phyloP scores from a whole-genome alignment of 2,113 vertebrate genomes.

The Syrrhaptes paradoxus region DNA sequence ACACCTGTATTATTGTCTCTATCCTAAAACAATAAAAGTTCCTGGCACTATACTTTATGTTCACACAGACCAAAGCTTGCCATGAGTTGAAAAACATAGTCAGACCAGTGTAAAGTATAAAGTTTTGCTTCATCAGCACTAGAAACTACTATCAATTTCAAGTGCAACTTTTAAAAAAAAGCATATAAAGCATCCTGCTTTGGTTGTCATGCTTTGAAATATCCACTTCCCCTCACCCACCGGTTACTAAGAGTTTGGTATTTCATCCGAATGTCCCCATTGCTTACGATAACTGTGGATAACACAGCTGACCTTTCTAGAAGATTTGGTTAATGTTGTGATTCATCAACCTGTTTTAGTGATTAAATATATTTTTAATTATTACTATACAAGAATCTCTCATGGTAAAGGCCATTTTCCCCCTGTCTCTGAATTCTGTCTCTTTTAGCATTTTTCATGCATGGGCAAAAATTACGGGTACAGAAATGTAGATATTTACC shows the following conservation, averaged over 20 bases:
- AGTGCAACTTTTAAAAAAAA: neutral
- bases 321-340: neutral
- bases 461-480: neutral
- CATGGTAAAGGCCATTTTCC: slow-evolving; percentile 18
- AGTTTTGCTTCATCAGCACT: slow-evolving; percentile 2
- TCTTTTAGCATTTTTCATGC: slow-evolving; percentile 12
- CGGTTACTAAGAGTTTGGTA: neutral
- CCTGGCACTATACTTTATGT: neutral
- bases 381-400: slow-evolving; percentile 31
- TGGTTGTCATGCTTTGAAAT: neutral
- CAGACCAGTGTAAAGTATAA: neutral
- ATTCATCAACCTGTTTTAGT: slow-evolving; percentile 24
- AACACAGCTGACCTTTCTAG: slow-evolving; percentile 12
- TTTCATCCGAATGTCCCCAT: slow-evolving; percentile 45
- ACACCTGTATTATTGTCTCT: neutral
- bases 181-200: neutral
- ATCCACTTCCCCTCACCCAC: neutral
- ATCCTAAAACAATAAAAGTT: neutral
- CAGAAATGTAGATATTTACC: neutral
- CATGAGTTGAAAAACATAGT: neutral
- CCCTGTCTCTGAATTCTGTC: neutral
- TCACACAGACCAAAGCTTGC: neutral
- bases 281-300: slow-evolving; percentile 20
- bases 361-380: slow-evolving; percentile 39
- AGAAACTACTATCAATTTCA: slow-evolving; percentile 18